These are phyloP conservation scores for Dicrurus megarhynchus DNA, from an alignment of 2,113 vertebrate genomes.

Conservation along the genomic window DNA sequence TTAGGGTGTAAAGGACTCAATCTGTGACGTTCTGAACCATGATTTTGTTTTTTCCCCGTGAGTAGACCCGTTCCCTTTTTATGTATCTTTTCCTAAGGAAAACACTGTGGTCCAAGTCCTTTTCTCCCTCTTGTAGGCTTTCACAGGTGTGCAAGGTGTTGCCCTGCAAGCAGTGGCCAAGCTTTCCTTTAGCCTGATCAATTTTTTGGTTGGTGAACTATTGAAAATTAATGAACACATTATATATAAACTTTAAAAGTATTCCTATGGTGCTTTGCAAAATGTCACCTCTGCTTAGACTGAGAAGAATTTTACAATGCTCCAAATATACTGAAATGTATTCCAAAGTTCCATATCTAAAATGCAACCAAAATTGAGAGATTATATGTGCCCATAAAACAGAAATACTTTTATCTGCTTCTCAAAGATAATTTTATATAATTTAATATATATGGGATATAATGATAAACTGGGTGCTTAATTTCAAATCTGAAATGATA, in stretches of 20 bases:
- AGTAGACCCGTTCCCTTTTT: not conserved
- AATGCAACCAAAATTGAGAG: not conserved
- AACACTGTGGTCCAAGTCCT: not conserved
- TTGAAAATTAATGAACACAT: not conserved
- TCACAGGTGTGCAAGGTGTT: not conserved
- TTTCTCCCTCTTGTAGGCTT: not conserved
- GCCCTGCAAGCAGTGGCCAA: not conserved
- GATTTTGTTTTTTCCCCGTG: not conserved
- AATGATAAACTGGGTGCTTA: slow-evolving; percentile 1
- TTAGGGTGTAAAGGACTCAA: not conserved
- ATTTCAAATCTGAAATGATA: not conserved
- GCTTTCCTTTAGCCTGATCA: not conserved
- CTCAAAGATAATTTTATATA: not conserved
- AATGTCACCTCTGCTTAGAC: not conserved
- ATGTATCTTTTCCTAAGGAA: not conserved
- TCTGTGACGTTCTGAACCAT: not conserved
- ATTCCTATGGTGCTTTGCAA: not conserved
- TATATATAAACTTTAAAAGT: not conserved
- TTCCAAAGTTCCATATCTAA: not conserved
- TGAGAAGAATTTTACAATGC: not conserved
- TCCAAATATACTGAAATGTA: not conserved
- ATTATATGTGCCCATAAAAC: not conserved
- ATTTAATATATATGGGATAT: not conserved
- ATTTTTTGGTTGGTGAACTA: not conserved
- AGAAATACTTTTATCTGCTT: slow-evolving; percentile 1